These are phyloP conservation scores for Amblyopsis rosae DNA, from an alignment of 2,113 vertebrate species.

Conservation along the genomic window DNA sequence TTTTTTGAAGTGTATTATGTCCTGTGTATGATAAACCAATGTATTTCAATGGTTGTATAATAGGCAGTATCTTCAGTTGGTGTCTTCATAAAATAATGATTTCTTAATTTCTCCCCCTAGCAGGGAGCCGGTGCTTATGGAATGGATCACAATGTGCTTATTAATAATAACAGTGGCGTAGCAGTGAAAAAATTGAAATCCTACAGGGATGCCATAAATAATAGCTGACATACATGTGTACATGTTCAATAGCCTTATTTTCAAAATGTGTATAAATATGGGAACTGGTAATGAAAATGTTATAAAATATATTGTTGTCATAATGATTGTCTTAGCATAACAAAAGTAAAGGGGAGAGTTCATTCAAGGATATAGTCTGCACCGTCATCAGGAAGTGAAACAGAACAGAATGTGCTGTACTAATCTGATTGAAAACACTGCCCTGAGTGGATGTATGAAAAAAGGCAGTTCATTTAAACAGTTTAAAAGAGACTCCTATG, in stretches of 20 bases:
- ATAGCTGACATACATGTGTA: not conserved
- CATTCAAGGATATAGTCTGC: constrained; percentile 75
- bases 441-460: constrained; percentile 64
- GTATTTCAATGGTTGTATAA: too few relatives aligned
- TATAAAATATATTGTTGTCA: constrained; percentile 29
- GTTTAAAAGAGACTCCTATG: constrained; percentile 56
- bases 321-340: constrained; percentile 63
- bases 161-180: constrained; percentile 68
- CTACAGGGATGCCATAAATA: constrained; percentile 37
- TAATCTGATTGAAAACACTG: constrained; percentile 81
- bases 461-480: constrained; percentile 63
- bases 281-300: constrained; percentile 8
- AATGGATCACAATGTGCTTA: constrained; percentile 69
- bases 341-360: constrained; percentile 74
- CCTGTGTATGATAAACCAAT: too few relatives aligned
- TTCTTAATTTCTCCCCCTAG: constrained; percentile 22
- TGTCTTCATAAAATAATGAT: too few relatives aligned
- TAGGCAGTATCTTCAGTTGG: too few relatives aligned
- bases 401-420: constrained; percentile 83
- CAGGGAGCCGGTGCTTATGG: constrained; percentile 48
- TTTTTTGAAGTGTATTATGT: too few relatives aligned
- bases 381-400: constrained; percentile 83
- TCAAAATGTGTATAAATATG: not conserved
- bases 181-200: constrained; percentile 54
- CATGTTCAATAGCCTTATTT: not conserved